Evolutionary conservation across 2,113 vertebrate species (phyloP).

Genomic region (Ceratotherium simum): DNA sequence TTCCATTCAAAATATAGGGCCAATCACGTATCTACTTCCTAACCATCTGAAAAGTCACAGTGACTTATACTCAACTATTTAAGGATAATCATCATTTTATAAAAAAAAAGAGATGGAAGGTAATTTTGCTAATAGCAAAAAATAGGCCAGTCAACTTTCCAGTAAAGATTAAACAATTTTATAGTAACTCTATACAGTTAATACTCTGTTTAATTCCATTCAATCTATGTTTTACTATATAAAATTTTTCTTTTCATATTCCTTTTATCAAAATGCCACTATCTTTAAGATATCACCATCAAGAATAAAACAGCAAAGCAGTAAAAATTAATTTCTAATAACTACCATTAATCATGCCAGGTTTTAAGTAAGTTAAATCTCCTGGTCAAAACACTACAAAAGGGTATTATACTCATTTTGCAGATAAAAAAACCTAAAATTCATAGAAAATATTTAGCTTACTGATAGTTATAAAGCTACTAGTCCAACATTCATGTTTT

Average conservation of each 20-base stretch:
- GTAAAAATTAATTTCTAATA: slow-evolving; percentile 19
- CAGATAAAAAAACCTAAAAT: not conserved
- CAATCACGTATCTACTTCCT: not conserved
- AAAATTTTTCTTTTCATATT: slow-evolving; percentile 32
- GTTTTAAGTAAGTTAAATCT: slow-evolving; percentile 18
- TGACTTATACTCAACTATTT: not conserved
- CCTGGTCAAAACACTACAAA: slow-evolving; percentile 28
- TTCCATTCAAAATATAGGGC: not conserved
- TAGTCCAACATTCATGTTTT: slow-evolving; percentile 39
- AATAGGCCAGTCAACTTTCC: not conserved
- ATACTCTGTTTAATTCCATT: slow-evolving; percentile 29
- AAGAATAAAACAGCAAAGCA: slow-evolving; percentile 40
- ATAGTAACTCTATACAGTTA: slow-evolving; percentile 13
- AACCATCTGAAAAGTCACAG: not conserved
- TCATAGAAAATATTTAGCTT: slow-evolving; percentile 47
- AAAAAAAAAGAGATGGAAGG: not conserved
- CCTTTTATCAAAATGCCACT: not conserved
- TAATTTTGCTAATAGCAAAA: slow-evolving; percentile 54
- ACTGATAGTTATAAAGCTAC: slow-evolving; percentile 2
- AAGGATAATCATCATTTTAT: slow-evolving; percentile 7
- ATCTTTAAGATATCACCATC: not conserved
- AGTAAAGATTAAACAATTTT: slow-evolving; percentile 43
- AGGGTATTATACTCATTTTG: not conserved
- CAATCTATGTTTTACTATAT: not conserved
- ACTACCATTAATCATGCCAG: not conserved